Base-by-base conservation (phyloP, 2,797 vertebrate genomes). In the Hoplostethus atlanticus region DNA sequence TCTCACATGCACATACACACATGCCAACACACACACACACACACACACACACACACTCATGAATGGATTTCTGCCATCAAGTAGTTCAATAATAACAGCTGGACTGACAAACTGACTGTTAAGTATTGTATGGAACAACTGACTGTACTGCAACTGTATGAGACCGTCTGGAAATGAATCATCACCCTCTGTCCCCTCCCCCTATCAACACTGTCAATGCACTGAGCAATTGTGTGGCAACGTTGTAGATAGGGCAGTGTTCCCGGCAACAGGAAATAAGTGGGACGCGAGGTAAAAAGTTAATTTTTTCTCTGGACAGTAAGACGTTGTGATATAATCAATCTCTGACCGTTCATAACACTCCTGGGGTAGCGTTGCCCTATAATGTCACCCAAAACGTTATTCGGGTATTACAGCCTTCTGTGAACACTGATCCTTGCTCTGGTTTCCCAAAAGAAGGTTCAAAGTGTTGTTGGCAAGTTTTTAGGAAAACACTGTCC, bases 101-200 rank as follows among this genome's bases (percentile, higher is more conserved):
- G 13, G 50, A 84, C 71, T 55, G 73, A 79, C 76, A 80, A 74
- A 69, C 40, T 52, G 77, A 87, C 85, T 88, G 86, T 87, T 88
- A 89, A 74, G 58, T 34, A 16, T 57, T 80, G 53, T 77, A 58
- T 16, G 25, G 15, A 21, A 21, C 21, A 54, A 63, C 53, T 75
- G 38, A 82, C 55, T 68, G 51, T 62, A 47, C 4, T 34, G 6
- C 31, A 34, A 6, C 58, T 77, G 28, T 68, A 58, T 75, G 60
- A 31, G 71, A 62, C 40, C 44, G 17, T 66, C 48, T 55, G 13
- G 21, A 62, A 17, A 36, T 69, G 55, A 69, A 51, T 42, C 71
- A 46, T 77, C 57, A 25, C 44, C 10, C 6, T 71, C 54, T 67
- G 30, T 60, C 48, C 55, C 36, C 44, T 62, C 16, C 48, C 56